Evolutionary conservation across 2,797 vertebrate genomes (phyloP).

Genomic region (Anguilla obscura): DNA sequence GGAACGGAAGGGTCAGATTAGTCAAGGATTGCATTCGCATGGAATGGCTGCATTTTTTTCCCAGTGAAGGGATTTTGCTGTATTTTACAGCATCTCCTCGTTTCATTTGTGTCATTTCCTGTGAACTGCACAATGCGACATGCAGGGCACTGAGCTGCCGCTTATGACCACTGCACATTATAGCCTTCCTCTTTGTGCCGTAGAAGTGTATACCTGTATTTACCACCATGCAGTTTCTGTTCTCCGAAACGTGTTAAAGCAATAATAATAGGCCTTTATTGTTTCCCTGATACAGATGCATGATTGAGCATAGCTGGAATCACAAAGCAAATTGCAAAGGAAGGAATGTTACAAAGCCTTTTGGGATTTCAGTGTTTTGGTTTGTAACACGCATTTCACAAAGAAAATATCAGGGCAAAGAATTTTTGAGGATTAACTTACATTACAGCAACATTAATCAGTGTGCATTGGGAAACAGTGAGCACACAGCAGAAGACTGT

Average conservation of each 20-base stretch:
- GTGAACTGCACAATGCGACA: slow-evolving; percentile 39
- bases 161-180: slow-evolving; percentile 45
- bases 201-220: slow-evolving; percentile 65
- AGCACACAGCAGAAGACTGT: neutral
- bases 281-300: slow-evolving; percentile 72
- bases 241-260: slow-evolving; percentile 60
- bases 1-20: neutral
- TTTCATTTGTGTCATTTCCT: neutral
- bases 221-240: slow-evolving; percentile 49
- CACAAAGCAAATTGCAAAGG: slow-evolving; percentile 43
- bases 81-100: neutral
- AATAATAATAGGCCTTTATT: slow-evolving; percentile 65
- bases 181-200: slow-evolving; percentile 56
- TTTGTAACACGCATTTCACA: slow-evolving; percentile 6
- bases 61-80: neutral
- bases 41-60: slow-evolving; percentile 9
- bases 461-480: neutral
- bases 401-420: slow-evolving; percentile 9
- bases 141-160: slow-evolving; percentile 34
- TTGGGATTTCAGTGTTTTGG: slow-evolving; percentile 47
- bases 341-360: slow-evolving; percentile 72
- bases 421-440: neutral
- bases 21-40: slow-evolving; percentile 9
- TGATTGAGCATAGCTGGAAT: slow-evolving; percentile 71
- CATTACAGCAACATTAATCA: neutral